These are phyloP conservation scores for Anguilla rostrata DNA, from an alignment of 2,113 vertebrate genomes.

Conservation along the genomic window DNA sequence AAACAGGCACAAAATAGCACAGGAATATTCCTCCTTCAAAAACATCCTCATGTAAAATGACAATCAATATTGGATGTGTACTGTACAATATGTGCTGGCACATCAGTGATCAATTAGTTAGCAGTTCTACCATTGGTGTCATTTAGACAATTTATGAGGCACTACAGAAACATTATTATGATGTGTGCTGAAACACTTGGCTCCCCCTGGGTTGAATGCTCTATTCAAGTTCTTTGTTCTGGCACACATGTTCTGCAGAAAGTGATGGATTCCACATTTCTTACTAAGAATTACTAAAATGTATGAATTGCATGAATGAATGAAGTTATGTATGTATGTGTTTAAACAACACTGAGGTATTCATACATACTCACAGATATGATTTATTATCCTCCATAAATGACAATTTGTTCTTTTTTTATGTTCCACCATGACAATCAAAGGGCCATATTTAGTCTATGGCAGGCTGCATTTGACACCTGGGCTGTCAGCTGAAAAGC, in stretches of 20 bases:
- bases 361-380: too few relatives aligned
- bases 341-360: too few relatives aligned
- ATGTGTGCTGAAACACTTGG: background rate
- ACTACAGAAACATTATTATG: background rate
- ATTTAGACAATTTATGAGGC: background rate
- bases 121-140: background rate
- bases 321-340: too few relatives aligned
- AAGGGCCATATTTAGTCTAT: too few relatives aligned
- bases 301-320: too few relatives aligned
- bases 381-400: too few relatives aligned
- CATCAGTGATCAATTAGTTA: background rate
- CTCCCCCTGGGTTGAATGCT: background rate
- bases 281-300: background rate
- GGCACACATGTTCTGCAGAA: background rate
- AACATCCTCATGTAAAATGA: background rate
- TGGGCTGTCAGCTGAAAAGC: too few relatives aligned
- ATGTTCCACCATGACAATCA: too few relatives aligned
- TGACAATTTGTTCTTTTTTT: too few relatives aligned
- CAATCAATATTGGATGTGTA: background rate
- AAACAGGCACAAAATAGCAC: background rate
- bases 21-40: background rate
- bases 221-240: background rate
- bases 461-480: too few relatives aligned
- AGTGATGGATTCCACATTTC: background rate
- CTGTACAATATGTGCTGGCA: background rate